Conservation (phyloP, 2,888 invertebrate genomes). For the Hemithea aestivaria region DNA sequence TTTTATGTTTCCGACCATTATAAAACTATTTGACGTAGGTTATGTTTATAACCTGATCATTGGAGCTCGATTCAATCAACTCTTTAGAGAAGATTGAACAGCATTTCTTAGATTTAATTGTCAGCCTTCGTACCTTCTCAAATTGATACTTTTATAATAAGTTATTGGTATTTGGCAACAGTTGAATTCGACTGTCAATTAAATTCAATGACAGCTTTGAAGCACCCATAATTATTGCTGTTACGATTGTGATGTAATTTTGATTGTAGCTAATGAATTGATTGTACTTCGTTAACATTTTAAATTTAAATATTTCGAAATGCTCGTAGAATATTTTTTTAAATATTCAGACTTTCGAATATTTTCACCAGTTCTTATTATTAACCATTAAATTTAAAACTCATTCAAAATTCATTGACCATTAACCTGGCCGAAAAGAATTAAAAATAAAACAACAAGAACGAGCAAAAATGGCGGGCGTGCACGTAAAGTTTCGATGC, state of each 20-base stretch:
- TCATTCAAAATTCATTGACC: background rate
- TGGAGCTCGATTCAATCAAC: background rate
- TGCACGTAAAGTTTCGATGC: constrained; percentile 15
- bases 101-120: no score
- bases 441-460: constrained; percentile 15
- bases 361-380: no score
- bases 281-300: background rate
- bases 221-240: constrained; percentile 28
- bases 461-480: constrained; percentile 8
- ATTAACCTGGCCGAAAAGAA: constrained; percentile 5
- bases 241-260: constrained; percentile 20
- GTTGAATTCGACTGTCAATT: constrained; percentile 43
- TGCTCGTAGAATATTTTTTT: no score
- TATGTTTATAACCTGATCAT: background rate
- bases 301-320: no score
- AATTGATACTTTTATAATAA: background rate
- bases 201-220: constrained; percentile 41
- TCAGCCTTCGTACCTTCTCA: background rate
- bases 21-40: constrained; percentile 1
- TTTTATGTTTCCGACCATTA: constrained; percentile 11
- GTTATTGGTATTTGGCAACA: constrained; percentile 30
- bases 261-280: constrained; percentile 3
- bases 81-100: no score
- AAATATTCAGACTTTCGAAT: no score
- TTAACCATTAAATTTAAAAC: no score